A percentile compares a stretch with the other conserved stretches of the same genome.
phyloP scores from a whole-genome alignment of 2,888 invertebrate species.

The Crossocerus cetratus region DNA sequence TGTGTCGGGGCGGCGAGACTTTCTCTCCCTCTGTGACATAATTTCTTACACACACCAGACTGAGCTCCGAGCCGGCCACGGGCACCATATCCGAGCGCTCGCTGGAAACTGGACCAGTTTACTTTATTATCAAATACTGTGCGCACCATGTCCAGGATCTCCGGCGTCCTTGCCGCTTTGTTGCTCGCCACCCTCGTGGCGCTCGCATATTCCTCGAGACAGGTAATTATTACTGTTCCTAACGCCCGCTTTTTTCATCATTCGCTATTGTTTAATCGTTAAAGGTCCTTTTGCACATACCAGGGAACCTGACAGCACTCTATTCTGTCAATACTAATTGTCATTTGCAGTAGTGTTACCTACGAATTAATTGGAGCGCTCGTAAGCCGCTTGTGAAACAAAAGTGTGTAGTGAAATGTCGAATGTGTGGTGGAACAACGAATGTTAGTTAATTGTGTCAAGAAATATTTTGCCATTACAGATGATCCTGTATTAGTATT shows the following conservation, averaged over 20 bases:
- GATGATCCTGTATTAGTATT: no score
- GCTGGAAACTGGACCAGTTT: constrained; percentile 70
- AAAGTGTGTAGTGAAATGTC: no score
- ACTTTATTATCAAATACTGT: constrained; percentile 69
- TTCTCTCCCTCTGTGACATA: constrained; percentile 70
- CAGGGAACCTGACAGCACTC: no score
- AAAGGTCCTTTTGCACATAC: no score
- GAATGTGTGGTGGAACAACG: no score
- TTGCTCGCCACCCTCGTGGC: constrained; percentile 55
- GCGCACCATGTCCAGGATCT: constrained; percentile 68
- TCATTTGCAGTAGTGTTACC: no score
- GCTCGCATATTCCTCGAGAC: constrained; percentile 37
- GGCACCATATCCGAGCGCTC: constrained; percentile 32
- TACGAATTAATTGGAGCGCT: background rate
- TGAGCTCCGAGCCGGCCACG: no score
- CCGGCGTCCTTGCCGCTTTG: constrained; percentile 45
- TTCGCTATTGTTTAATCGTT: no score
- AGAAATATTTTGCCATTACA: no score
- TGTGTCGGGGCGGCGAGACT: constrained; percentile 48
- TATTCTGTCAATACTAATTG: no score
- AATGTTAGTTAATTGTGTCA: no score
- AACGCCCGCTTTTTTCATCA: background rate
- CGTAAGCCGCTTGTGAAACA: no score
- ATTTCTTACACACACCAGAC: constrained; percentile 57
- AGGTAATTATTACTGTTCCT: constrained; percentile 53